Base-by-base conservation (phyloP, 2,797 vertebrate species). In the Gephyroberyx darwinii region DNA sequence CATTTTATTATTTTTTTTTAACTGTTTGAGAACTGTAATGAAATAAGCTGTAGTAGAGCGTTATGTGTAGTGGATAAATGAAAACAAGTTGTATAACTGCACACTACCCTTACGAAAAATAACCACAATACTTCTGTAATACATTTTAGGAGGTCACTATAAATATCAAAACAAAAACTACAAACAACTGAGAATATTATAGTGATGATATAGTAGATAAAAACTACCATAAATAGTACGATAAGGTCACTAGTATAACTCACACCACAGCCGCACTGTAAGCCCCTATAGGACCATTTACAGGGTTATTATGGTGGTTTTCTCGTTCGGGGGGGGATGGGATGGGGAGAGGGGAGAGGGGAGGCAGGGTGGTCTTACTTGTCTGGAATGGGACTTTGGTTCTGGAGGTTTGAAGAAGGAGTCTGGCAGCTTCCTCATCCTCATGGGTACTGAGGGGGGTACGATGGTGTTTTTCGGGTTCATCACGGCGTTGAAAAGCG, bases 391-490 rank as follows among this genome's bases (percentile, higher is more conserved):
- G 78, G 96, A 95, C 88, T 98, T 98, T 87, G 97, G 97, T 89
- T 98, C 97, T 4, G 96, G 97, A 47, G 96, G 97, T 86, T 97
- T 98, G 93, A 99, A 98, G 95, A 99, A 99, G 85, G 97, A 99
- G 90, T 98, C 96, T 56, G 97, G 97, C 64, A 99, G 94, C 77
- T 99, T 98, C 84, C 96, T 96, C 91, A 97, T 93, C 93, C 97
- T 92, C 97, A 98, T 99, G 71, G 97, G 97, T 64, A 99, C 93
- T 1, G 95, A 97, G 35, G 95, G 95, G 51, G 96, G 96, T 52
- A 97, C 88, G 84, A 95, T 95, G 69, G 95, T 93, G 82, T 90
- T 95, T 87, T 97, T 98, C 86, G 96, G 96, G 95, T 99, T 99
- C 96, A 99, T 99, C 90, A 98, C 97, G 83, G 96, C 96, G 90